Base-by-base conservation (phyloP, 2,797 vertebrate genomes). In the Typhlichthys eigenmanni region DNA sequence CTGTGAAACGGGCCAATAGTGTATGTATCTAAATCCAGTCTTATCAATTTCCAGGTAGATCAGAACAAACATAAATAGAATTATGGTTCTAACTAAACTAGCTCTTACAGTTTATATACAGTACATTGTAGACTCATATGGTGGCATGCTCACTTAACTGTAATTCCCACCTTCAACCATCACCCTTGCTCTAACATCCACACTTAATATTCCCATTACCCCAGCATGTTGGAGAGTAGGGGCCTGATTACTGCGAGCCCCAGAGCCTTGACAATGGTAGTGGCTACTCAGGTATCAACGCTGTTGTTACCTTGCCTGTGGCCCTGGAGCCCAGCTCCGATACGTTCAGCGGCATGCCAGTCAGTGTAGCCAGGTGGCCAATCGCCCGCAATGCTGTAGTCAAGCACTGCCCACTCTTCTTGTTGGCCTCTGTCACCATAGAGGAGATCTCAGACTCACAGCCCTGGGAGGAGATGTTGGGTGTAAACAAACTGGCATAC, bases 381-480 rank as follows among this genome's bases (percentile, higher is more conserved):
- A 93, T 72, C 1, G 71, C 65, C 13, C 89, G 87, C 60, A 93
- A 67, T 0, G 89, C 85, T 14, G 85, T 87, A 45, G 91, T 90
- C 66, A 94, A 68, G 59, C 86, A 91, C 64, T 87, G 83, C 10
- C 85, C 78, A 66, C 90, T 91, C 91, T 95, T 96, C 66, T 79
- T 92, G 58, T 79, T 79, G 43, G 96, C 94, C 81, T 98, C 97
- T 5, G 83, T 90, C 75, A 98, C 96, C 95, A 99, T 95, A 0
- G 94, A 94, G 9, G 94, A 88, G 79, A 99, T 95, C 88, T 99
- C 97, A 5, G 95, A 97, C 79, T 93, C 94, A 72, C 96, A 97
- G 0, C 96, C 97, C 97, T 99, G 55, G 66, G 54, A 12, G 13
- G 19, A 29, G 2, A n/a, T 2, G 9, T 6, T 69, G 38, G 57